A percentile compares a stretch with the other conserved stretches of the same genome.
Conservation (phyloP, 2,797 vertebrate genomes). For the Mormyrus hasselquistii region DNA sequence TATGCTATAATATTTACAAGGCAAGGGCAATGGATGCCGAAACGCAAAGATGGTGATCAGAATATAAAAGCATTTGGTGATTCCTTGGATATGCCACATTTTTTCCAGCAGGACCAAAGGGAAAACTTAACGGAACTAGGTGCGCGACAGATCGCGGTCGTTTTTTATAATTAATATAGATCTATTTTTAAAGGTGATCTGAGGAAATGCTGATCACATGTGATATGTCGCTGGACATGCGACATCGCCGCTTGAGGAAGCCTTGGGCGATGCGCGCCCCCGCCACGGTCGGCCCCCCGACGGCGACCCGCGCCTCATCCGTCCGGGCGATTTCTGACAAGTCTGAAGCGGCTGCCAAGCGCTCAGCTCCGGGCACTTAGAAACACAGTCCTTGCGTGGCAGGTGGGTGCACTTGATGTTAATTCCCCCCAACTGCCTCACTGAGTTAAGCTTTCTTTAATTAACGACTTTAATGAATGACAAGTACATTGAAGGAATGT, state of each 20-base stretch:
- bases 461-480: slow-evolving; percentile 62
- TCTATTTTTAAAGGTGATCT: neutral
- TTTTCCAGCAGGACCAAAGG: neutral
- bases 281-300: neutral
- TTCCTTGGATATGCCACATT: neutral
- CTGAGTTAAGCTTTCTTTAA: slow-evolving; percentile 71
- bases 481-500: slow-evolving; percentile 59
- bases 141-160: neutral
- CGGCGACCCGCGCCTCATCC: neutral
- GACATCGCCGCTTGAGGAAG: neutral
- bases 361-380: neutral
- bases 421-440: slow-evolving; percentile 64
- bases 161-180: neutral
- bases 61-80: neutral
- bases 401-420: slow-evolving; percentile 47
- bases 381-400: slow-evolving; percentile 9
- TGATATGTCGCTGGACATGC: neutral
- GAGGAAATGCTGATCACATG: neutral
- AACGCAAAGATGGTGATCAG: neutral
- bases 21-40: neutral
- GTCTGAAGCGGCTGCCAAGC: slow-evolving; percentile 1
- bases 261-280: neutral
- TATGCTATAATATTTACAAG: neutral
- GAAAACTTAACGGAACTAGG: neutral
- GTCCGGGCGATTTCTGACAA: neutral